Conservation (phyloP, 2,888 invertebrate genomes). For the Perdita meconis region DNA sequence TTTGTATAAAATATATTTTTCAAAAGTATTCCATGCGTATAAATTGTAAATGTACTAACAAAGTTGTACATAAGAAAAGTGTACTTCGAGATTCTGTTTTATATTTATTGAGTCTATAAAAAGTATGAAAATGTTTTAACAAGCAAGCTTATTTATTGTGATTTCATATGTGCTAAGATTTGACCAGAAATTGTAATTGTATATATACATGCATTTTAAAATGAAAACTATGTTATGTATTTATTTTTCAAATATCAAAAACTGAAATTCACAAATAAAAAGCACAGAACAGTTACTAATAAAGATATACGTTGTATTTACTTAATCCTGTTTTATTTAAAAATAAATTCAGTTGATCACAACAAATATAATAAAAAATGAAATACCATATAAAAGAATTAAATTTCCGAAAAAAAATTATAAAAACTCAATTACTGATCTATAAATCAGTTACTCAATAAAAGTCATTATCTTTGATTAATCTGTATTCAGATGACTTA, state of each 20-base stretch:
- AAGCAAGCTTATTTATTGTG: constrained; percentile 27
- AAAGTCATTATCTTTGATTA: not conserved
- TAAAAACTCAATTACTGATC: too few relatives aligned
- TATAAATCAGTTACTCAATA: too few relatives aligned
- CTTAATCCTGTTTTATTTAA: not conserved
- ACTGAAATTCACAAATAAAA: constrained; percentile 30
- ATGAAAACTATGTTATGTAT: constrained; percentile 31
- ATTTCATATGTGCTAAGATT: constrained; percentile 10
- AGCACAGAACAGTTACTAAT: not conserved
- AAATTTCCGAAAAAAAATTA: too few relatives aligned
- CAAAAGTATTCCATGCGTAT: constrained; percentile 23
- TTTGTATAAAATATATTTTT: constrained; percentile 57
- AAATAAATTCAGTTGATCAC: not conserved
- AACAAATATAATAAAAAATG: too few relatives aligned
- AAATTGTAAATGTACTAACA: constrained; percentile 21
- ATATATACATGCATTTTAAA: constrained; percentile 15
- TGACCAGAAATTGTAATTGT: constrained; percentile 26
- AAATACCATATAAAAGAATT: too few relatives aligned
- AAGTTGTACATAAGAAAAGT: constrained; percentile 29
- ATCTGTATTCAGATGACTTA: not conserved
- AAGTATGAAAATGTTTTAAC: constrained; percentile 22
- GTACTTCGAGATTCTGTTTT: constrained; percentile 44
- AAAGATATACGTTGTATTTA: not conserved
- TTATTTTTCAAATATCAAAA: constrained; percentile 40
- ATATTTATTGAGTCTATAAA: constrained; percentile 41